Percentiles rank a stretch among this genome's conserved stretches.
These are phyloP conservation scores for Scaptomyza reducta DNA, from an alignment of 2,888 invertebrate genomes.

Conservation along the genomic window DNA sequence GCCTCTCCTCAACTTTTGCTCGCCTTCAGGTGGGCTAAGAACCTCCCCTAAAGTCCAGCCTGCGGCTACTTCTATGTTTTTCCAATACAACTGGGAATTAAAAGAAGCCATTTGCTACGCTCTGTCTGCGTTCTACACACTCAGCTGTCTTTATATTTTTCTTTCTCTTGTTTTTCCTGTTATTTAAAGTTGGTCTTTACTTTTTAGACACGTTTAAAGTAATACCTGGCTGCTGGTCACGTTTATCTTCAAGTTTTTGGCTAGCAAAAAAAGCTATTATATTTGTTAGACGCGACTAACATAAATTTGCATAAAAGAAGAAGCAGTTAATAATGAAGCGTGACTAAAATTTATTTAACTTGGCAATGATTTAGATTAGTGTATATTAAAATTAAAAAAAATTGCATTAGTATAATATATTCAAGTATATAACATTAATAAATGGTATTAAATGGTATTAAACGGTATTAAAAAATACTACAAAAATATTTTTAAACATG, in stretches of 20 bases:
- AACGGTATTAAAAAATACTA: too few relatives aligned
- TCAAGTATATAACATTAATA: too few relatives aligned
- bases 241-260: conserved; percentile 52
- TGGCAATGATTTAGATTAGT: not conserved
- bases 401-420: too few relatives aligned
- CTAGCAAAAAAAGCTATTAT: conserved; percentile 26
- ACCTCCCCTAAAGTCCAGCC: conserved; percentile 51
- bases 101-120: conserved; percentile 6
- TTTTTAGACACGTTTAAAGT: not conserved
- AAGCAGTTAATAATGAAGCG: not conserved
- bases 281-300: conserved; percentile 16
- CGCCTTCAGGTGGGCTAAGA: conserved; percentile 24
- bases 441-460: too few relatives aligned
- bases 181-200: conserved; percentile 40
- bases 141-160: conserved; percentile 46
- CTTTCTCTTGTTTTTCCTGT: not conserved
- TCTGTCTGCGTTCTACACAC: not conserved
- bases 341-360: not conserved
- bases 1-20: too few relatives aligned
- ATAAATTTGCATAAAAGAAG: conserved; percentile 14
- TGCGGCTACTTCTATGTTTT: conserved; percentile 1
- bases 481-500: too few relatives aligned
- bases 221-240: conserved; percentile 46
- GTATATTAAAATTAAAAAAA: too few relatives aligned
- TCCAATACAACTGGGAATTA: conserved; percentile 40